These are phyloP conservation scores for Cyphomyrus discorhynchus DNA, from an alignment of 2,113 vertebrate species.

Conservation along the genomic window DNA sequence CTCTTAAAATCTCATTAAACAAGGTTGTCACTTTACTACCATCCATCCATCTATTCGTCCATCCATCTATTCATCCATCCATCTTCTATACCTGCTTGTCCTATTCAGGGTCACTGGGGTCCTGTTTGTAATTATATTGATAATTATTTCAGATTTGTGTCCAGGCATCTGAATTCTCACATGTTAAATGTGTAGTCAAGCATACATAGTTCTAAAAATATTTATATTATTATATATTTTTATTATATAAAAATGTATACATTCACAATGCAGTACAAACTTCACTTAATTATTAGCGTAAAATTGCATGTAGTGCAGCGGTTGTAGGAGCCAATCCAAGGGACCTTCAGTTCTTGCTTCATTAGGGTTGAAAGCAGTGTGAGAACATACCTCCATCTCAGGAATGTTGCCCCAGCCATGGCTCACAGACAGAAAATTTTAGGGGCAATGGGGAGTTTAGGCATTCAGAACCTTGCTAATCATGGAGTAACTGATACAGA, in stretches of 20 bases:
- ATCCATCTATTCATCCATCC: background rate
- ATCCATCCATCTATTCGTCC: background rate
- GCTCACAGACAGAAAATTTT: background rate
- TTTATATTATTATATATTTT: background rate
- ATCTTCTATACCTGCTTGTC: background rate
- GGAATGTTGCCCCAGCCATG: background rate
- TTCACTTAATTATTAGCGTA: background rate
- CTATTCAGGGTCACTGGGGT: background rate
- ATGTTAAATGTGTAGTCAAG: background rate
- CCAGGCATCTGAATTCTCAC: background rate
- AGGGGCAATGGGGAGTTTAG: background rate
- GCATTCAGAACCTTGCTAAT: background rate
- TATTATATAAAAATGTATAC: background rate
- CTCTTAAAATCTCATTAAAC: no score
- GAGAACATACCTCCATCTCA: background rate
- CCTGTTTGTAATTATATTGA: background rate
- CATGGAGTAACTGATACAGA: background rate
- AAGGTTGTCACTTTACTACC: background rate
- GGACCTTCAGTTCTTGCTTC: background rate
- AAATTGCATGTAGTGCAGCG: background rate
- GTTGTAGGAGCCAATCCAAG: background rate
- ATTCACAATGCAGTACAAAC: background rate
- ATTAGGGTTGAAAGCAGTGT: background rate
- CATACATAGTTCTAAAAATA: background rate
- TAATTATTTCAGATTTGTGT: background rate